Evolutionary conservation across 2,888 invertebrate genomes (phyloP), one percentile per base, ranked within the genome.

Genomic region (Penaeus monodon): DNA sequence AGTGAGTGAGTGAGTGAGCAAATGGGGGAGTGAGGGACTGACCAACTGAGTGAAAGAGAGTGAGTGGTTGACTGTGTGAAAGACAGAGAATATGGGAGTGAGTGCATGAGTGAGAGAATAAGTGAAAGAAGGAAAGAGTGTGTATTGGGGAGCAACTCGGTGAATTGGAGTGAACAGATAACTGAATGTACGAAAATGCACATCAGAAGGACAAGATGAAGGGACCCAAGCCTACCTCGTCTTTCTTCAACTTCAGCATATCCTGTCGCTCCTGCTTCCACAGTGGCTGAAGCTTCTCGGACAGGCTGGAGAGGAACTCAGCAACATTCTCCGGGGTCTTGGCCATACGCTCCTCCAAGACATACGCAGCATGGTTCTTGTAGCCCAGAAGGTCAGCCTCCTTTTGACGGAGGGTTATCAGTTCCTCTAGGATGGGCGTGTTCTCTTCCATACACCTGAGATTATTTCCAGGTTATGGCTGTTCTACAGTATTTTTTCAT

Each of bases 311-410:
- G 38, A 93, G 91, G 91, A 93, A 93, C n/a, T 91, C 91, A 6
- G 91, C 88, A 7, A 93, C 93, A 73, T 88, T 92, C 76, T 92
- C 92, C 10, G 93, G 92, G 79, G 91, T 92, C 89, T 93, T 93
- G 2, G 93, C 93, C 93, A 93, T 93, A 29, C 93, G 91, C 91
- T 93, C 92, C 88, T 93, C 93, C 38, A 93, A 78, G 29, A 89
- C 91, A 91, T 92, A 93, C 14, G 92, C 91, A n/a, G 93, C 92
- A 91, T 93, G 93, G 66, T 91, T 93, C 64, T 91, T 91, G 90
- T 92, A 93, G 4, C 92, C 93, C 20, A 94, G 91, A 27, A 93
- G 88, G 57, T 91, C 90, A 0, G 93, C 93, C 91, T 92, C 92
- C 92, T 93, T 91, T 86, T 93, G 92, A 83, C 93, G 91, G 1